These are phyloP conservation scores for Heliconius congener DNA, from an alignment of 1,140 invertebrate genomes.

Conservation along the genomic window DNA sequence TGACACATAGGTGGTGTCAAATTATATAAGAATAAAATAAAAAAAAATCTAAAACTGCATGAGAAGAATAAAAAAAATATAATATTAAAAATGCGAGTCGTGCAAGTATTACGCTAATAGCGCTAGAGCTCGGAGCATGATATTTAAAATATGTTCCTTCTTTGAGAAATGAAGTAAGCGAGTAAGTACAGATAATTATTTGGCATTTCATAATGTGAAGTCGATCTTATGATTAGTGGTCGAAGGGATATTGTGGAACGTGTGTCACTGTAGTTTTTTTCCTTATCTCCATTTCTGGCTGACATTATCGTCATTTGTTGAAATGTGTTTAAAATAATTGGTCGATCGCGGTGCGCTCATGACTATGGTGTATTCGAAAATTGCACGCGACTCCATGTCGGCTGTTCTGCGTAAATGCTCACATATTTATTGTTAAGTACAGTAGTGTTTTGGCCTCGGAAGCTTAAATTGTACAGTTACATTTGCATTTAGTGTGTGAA, in stretches of 20 bases:
- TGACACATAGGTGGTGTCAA: not conserved
- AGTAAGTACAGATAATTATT: constrained; percentile 37
- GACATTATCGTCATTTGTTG: constrained; percentile 80
- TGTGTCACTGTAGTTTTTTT: constrained; percentile 54
- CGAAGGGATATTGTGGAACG: constrained; percentile 57
- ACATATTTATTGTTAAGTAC: constrained; percentile 75
- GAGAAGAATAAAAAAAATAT: constrained; percentile 18
- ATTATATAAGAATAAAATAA: not conserved
- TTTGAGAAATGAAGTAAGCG: constrained; percentile 38
- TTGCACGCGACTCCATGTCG: constrained; percentile 73
- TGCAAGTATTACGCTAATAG: constrained; percentile 38
- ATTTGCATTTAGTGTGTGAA: constrained; percentile 32
- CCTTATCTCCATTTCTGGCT: constrained; percentile 66
- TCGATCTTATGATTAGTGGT: constrained; percentile 45
- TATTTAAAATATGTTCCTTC: constrained; percentile 37
- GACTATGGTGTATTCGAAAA: constrained; percentile 70
- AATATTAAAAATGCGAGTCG: constrained; percentile 17
- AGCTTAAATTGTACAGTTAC: constrained; percentile 52
- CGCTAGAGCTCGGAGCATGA: constrained; percentile 36
- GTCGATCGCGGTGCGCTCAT: constrained; percentile 64
- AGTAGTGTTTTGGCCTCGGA: constrained; percentile 34
- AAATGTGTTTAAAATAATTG: constrained; percentile 82
- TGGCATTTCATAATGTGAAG: constrained; percentile 36
- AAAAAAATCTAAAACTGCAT: not conserved
- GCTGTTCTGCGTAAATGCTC: constrained; percentile 74